These are phyloP conservation scores for Metallyticus violacea DNA, from an alignment of 2,888 invertebrate species.

Conservation along the genomic window DNA sequence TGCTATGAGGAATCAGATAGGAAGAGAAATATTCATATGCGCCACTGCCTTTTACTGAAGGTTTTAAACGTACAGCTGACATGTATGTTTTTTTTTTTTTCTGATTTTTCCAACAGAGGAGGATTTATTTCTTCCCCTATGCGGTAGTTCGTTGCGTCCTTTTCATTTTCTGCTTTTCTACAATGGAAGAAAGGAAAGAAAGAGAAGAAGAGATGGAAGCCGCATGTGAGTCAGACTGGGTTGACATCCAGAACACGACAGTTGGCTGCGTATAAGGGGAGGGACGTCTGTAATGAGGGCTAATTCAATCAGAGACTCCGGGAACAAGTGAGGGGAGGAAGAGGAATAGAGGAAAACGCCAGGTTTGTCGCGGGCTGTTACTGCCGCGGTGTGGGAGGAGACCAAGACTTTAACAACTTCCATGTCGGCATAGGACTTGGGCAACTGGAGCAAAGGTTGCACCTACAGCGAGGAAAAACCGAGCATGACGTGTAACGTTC, in stretches of 20 bases:
- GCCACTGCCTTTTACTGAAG: not conserved
- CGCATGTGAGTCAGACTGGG: constrained; percentile 1
- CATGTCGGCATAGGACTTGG: not conserved
- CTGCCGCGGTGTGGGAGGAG: not conserved
- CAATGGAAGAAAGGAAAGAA: not conserved
- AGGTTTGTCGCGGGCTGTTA: constrained; percentile 15
- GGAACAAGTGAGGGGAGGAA: constrained; percentile 9
- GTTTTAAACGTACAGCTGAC: not conserved
- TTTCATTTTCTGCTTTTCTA: too few relatives aligned
- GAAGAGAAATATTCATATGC: not conserved
- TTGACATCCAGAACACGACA: constrained; percentile 9
- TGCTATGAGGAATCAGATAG: too few relatives aligned
- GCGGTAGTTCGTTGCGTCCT: too few relatives aligned
- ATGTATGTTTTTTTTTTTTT: not conserved
- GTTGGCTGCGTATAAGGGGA: constrained; percentile 21
- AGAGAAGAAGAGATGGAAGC: too few relatives aligned
- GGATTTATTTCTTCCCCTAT: not conserved
- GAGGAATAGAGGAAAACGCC: not conserved
- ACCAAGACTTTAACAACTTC: not conserved
- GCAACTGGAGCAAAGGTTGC: not conserved
- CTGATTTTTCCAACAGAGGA: not conserved
- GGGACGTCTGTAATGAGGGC: constrained; percentile 34
- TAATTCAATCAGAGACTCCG: constrained; percentile 34
- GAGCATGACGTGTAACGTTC: too few relatives aligned
- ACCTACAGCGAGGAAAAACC: not conserved